Conservation (phyloP, 1,140 invertebrate species). For the Rhysida immarginata region DNA sequence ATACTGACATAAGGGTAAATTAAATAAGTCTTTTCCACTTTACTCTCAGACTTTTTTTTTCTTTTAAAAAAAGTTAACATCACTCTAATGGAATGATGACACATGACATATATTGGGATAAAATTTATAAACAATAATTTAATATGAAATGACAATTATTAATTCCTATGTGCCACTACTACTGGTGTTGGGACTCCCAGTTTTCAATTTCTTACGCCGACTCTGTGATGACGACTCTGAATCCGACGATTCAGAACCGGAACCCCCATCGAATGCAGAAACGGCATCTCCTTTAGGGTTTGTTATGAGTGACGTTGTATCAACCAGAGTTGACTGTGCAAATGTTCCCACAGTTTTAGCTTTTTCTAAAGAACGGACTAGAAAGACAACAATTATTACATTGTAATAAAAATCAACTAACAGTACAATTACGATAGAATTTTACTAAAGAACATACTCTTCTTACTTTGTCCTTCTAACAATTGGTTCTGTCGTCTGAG, state of each 20-base stretch:
- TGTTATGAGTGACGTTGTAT: conserved; percentile 9
- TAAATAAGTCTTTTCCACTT: too few species aligned
- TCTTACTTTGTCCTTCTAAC: conserved; percentile 77
- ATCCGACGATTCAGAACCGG: conserved; percentile 38
- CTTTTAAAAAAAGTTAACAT: too few species aligned
- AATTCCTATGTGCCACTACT: conserved; percentile 9
- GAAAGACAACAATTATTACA: conserved; percentile 17
- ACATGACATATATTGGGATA: too few species aligned
- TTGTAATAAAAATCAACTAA: too few species aligned
- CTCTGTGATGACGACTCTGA: conserved; percentile 31
- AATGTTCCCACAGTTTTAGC: conserved; percentile 49
- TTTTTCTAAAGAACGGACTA: conserved; percentile 52
- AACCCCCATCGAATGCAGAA: conserved; percentile 29
- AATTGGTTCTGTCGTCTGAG: conserved; percentile 77
- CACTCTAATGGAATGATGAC: too few species aligned
- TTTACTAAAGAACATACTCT: too few species aligned
- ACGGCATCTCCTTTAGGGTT: conserved; percentile 28
- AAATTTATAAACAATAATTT: too few species aligned
- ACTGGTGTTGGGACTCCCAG: conserved; percentile 7
- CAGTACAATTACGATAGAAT: too few species aligned
- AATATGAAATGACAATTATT: not conserved
- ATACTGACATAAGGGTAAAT: too few species aligned
- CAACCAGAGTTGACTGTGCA: conserved; percentile 32
- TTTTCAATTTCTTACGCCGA: conserved; percentile 34
- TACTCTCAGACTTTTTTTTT: too few species aligned